Evolutionary conservation across 2,797 vertebrate species (phyloP).

Genomic region (Scleropages formosus): DNA sequence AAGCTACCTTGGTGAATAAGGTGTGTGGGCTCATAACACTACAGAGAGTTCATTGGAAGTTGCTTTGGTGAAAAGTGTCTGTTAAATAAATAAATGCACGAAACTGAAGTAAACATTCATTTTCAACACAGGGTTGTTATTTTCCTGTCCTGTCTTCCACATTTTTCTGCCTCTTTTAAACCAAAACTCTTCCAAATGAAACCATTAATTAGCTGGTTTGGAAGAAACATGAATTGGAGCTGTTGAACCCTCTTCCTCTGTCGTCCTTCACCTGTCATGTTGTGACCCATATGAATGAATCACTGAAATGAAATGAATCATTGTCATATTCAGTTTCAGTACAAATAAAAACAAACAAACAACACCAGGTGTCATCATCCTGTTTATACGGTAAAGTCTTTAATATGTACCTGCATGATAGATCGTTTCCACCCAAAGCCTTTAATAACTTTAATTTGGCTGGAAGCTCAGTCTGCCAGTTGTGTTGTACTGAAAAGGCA

Average conservation of each 20-base stretch:
- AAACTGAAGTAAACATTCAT: background rate
- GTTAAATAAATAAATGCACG: too few relatives aligned
- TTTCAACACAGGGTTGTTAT: background rate
- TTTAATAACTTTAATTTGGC: constrained; percentile 16
- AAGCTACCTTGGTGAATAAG: too few relatives aligned
- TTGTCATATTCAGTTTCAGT: background rate
- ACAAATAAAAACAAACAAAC: background rate
- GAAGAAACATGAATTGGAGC: background rate
- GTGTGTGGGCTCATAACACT: too few relatives aligned
- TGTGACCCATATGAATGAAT: background rate
- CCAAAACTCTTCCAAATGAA: background rate
- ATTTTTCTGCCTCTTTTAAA: too few relatives aligned
- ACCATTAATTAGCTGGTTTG: background rate
- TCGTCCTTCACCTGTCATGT: background rate
- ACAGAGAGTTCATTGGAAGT: too few relatives aligned
- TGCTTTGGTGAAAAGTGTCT: too few relatives aligned
- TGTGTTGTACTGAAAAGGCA: constrained; percentile 2
- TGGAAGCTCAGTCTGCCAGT: constrained; percentile 1
- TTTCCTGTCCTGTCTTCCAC: background rate
- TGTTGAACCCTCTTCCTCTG: background rate
- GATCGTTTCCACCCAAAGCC: constrained; percentile 13
- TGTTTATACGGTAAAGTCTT: constrained; percentile 3
- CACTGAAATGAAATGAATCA: background rate
- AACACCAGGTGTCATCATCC: background rate
- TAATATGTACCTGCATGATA: background rate